phyloP scores from a whole-genome alignment of 2,797 vertebrate genomes.

The Ptychobarbus kaznakovi region DNA sequence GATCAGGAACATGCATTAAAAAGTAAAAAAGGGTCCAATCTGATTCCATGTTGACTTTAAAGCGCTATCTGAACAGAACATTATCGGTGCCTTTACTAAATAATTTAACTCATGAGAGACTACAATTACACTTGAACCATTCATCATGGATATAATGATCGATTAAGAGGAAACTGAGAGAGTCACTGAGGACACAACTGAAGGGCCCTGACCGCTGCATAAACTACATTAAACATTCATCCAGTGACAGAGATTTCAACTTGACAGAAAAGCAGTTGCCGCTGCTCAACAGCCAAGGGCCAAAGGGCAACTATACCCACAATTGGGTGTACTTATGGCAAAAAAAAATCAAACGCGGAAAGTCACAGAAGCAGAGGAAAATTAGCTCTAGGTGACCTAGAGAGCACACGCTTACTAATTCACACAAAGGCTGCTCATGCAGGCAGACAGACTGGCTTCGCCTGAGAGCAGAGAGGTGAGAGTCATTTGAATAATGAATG shows the following conservation, averaged over 20 bases:
- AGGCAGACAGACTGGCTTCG: slow-evolving; percentile 25
- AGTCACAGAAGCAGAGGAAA: slow-evolving; percentile 11
- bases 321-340: background rate
- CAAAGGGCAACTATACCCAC: slow-evolving; percentile 18
- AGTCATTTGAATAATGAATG: slow-evolving; percentile 54
- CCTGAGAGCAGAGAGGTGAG: slow-evolving; percentile 37
- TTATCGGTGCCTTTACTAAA: slow-evolving; percentile 4
- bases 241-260: slow-evolving; percentile 19
- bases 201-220: background rate
- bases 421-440: slow-evolving; percentile 13
- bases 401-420: slow-evolving; percentile 9
- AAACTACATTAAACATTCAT: slow-evolving; percentile 32
- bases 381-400: slow-evolving; percentile 29
- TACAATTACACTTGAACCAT: slow-evolving; percentile 39
- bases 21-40: background rate
- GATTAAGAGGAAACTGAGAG: slow-evolving; percentile 26
- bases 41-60: background rate
- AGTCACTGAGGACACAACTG: slow-evolving; percentile 17
- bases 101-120: slow-evolving; percentile 14
- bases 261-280: background rate
- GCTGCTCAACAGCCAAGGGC: background rate
- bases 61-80: background rate
- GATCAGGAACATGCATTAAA: background rate
- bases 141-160: background rate
- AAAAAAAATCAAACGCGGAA: background rate